Conservation (phyloP, 2,113 vertebrate species). For the Laterallus jamaicensis region DNA sequence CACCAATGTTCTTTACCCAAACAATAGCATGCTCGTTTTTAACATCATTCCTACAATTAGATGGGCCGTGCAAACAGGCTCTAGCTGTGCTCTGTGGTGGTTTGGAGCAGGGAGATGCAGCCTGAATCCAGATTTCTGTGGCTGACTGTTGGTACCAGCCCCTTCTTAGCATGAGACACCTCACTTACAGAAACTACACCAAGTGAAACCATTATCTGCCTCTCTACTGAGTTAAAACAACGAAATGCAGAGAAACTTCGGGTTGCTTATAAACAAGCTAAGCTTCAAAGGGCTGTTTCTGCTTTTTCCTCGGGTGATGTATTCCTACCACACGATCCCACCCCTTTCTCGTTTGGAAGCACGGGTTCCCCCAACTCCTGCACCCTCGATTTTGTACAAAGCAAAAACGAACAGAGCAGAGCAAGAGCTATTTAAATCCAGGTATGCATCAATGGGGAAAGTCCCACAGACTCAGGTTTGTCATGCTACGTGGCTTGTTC, state of each 20-base stretch:
- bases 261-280: neutral
- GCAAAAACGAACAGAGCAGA: neutral
- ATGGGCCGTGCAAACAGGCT: neutral
- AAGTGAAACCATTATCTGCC: neutral
- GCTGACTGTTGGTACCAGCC: neutral
- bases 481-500: neutral
- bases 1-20: rapidly evolving
- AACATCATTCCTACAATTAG: neutral
- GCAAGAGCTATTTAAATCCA: neutral
- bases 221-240: neutral
- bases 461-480: neutral
- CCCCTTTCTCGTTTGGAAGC: neutral
- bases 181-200: neutral
- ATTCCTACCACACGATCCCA: neutral
- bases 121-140: neutral
- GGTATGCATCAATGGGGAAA: neutral
- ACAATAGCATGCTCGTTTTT: neutral
- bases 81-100: neutral
- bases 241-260: neutral
- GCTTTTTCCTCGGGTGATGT: neutral
- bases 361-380: neutral
- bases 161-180: neutral
- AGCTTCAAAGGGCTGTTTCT: neutral
- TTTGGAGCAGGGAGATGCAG: neutral
- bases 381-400: neutral